A percentile compares a stretch with the other conserved stretches of the same genome.
Conservation (phyloP, 2,888 invertebrate genomes). For the Harpagoxenus sublaevis region DNA sequence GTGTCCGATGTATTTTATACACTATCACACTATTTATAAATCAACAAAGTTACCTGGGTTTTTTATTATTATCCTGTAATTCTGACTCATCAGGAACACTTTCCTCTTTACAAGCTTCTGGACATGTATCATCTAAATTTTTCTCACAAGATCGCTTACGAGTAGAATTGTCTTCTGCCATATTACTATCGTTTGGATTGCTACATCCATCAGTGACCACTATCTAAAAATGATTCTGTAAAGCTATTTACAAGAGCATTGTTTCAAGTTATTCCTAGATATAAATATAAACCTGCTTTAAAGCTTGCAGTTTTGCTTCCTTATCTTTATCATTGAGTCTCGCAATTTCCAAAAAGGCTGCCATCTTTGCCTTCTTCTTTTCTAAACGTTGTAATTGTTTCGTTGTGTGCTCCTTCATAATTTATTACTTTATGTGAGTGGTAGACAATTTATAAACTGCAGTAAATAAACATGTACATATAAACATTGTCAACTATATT, state of each 20-base stretch:
- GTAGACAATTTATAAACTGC: conserved; percentile 41
- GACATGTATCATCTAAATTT: conserved; percentile 45
- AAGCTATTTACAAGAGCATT: background rate
- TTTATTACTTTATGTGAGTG: conserved; percentile 46
- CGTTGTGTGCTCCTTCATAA: conserved; percentile 86
- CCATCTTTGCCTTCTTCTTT: conserved; percentile 89
- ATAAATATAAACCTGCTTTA: conserved; percentile 68
- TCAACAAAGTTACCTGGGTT: conserved; percentile 76
- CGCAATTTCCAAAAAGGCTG: conserved; percentile 88
- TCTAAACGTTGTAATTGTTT: conserved; percentile 88
- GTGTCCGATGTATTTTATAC: background rate
- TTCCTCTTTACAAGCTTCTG: conserved; percentile 37
- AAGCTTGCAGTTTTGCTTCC: conserved; percentile 79
- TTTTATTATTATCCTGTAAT: conserved; percentile 75
- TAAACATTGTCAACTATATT: background rate
- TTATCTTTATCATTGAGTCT: conserved; percentile 89
- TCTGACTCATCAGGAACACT: conserved; percentile 60
- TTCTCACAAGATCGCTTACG: conserved; percentile 75
- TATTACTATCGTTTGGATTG: conserved; percentile 40
- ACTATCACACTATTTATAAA: background rate
- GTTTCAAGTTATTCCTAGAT: conserved; percentile 10
- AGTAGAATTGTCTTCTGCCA: conserved; percentile 63
- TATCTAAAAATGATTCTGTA: conserved; percentile 42
- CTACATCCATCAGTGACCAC: conserved; percentile 15
- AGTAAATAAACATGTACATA: background rate